Conservation (phyloP, 2,888 invertebrate species). For the Ctenicera cuprea region DNA sequence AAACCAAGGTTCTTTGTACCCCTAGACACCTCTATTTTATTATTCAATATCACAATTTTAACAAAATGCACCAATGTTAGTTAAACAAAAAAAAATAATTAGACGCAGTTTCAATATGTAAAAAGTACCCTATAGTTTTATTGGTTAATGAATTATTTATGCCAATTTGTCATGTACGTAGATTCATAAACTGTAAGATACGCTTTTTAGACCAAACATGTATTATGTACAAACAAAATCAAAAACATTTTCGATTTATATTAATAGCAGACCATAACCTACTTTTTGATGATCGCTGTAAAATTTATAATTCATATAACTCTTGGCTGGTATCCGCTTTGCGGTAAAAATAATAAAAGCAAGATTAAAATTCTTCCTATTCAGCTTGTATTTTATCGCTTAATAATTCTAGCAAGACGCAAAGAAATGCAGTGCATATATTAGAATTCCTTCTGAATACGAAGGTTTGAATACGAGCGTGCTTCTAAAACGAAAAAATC, state of each 20-base stretch:
- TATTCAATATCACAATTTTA: no score
- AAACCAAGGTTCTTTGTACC: background rate
- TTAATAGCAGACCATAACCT: conserved; percentile 16
- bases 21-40: no score
- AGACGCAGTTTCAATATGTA: no score
- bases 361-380: conserved; percentile 50
- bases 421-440: conserved; percentile 48
- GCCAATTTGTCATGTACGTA: background rate
- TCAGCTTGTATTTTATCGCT: conserved; percentile 48
- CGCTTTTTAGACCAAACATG: background rate
- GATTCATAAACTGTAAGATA: background rate
- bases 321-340: conserved; percentile 26
- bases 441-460: conserved; percentile 44
- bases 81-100: no score
- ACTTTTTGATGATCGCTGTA: conserved; percentile 22
- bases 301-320: conserved; percentile 45
- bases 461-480: conserved; percentile 35
- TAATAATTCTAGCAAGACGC: conserved; percentile 47
- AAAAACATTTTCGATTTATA: conserved; percentile 7
- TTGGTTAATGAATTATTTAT: conserved; percentile 23
- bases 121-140: no score
- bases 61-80: no score
- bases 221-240: background rate
- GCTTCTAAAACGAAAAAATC: conserved; percentile 16
- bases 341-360: conserved; percentile 42